Evolutionary conservation across 2,888 invertebrate species (phyloP).

Genomic region (Ochropleura leucogaster): DNA sequence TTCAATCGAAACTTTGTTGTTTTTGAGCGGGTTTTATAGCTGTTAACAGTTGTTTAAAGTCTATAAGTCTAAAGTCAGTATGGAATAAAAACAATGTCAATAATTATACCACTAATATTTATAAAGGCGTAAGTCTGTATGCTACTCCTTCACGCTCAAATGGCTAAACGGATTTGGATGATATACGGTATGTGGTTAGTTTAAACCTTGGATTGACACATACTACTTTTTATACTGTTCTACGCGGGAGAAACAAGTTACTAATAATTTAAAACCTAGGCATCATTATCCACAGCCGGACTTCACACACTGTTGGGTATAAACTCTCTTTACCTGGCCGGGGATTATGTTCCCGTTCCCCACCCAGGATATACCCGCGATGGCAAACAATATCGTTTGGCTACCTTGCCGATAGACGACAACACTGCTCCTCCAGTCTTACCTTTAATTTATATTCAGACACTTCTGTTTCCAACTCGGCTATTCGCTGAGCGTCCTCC

Average conservation of each 20-base stretch:
- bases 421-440: constrained; percentile 38
- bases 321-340: neutral
- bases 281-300: neutral
- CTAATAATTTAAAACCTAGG: no score
- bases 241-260: no score
- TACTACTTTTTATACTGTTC: no score
- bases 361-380: neutral
- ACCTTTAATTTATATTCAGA: constrained; percentile 98
- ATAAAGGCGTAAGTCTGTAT: no score
- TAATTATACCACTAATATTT: neutral
- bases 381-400: neutral
- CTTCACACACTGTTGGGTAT: neutral
- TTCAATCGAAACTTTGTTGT: neutral
- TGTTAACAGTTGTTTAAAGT: neutral
- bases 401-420: neutral
- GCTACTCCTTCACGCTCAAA: no score
- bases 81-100: neutral
- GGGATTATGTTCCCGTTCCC: neutral
- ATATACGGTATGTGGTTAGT: no score
- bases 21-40: neutral
- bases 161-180: no score
- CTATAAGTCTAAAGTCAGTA: no score
- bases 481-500: constrained; percentile 98
- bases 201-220: no score
- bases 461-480: constrained; percentile 98